These are phyloP conservation scores for Narcine bancroftii DNA, from an alignment of 2,113 vertebrate genomes.

Conservation along the genomic window DNA sequence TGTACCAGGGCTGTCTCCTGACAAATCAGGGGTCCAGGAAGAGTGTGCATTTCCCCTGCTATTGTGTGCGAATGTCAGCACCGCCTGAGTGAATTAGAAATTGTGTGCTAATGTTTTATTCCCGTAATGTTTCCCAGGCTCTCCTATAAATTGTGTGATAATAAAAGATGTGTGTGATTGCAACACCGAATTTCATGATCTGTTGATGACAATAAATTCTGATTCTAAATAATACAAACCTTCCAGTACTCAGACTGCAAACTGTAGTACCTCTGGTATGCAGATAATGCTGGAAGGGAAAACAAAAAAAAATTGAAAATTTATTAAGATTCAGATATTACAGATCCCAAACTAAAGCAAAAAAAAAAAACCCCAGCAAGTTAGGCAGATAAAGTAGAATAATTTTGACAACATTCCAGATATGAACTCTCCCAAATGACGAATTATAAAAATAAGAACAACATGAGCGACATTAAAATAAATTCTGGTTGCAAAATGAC, in stretches of 20 bases:
- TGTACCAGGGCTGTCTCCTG: no score
- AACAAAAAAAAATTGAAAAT: background rate
- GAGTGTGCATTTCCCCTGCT: no score
- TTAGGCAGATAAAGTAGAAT: background rate
- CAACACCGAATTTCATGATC: no score
- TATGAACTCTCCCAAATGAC: background rate
- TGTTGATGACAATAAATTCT: no score
- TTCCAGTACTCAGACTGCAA: conserved; percentile 99
- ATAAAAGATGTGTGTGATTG: no score
- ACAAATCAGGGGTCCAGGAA: no score
- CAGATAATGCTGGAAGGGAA: conserved; percentile 84
- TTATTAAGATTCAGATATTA: background rate
- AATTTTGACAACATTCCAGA: background rate
- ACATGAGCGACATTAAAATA: background rate
- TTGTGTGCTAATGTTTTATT: no score
- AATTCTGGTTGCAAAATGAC: background rate
- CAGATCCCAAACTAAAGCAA: background rate
- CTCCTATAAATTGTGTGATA: no score
- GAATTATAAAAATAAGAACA: background rate
- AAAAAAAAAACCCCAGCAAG: background rate
- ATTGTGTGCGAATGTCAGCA: no score
- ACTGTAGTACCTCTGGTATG: conserved; percentile 99
- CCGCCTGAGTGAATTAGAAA: no score
- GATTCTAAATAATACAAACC: conserved; percentile 68
- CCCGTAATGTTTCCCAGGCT: no score